Base-by-base conservation (phyloP, 1,140 invertebrate species). In the Ceratosolen solmsi region DNA sequence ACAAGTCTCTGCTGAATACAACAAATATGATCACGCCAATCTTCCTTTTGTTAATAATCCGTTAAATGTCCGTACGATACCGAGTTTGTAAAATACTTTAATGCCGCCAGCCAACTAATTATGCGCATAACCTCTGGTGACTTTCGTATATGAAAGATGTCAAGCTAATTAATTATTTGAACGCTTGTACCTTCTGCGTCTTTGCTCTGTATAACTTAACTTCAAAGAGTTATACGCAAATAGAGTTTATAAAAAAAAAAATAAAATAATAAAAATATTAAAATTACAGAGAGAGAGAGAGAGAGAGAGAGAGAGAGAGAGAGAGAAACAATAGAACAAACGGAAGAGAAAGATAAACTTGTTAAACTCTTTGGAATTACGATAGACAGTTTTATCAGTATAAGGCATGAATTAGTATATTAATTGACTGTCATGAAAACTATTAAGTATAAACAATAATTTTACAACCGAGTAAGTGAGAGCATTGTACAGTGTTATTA, bases 101-200 rank as follows among this genome's bases (percentile, higher is more conserved):
- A 58, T 9, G 17, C 56, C 73, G 15, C 3, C n/a, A 30, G 30
- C 2, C 20, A 54, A 54, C 51, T 54, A 54, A 46, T 46, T 33
- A 63, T 30, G 11, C 8, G 17, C 36, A 15, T 20, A 36, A 65
- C 3, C 15, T 36, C 60, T 20, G 30, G 30, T 65, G 30, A 65
- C 27, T 36, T 13, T 36, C 17, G 60, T 20, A 65, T n/a, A 36
- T 17, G 22, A 41, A 51, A 70, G 63, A 25, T 30, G 30, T 70
- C 30, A 36, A 79, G 68, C 71, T 79, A 79, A 79, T 68, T 71
- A 79, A 79, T 68, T 71, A 79, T 71, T 79, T 79, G 8, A 25
- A n/a, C 49, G 27, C 63, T n/a, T 70, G 65, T 25, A 36, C 76
- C 11, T 27, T 13, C n/a, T n/a, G 15, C 25, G 49, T 30, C n/a